Evolutionary conservation across 2,888 invertebrate species (phyloP).

Genomic region (Thecocarcelia acutangulata): DNA sequence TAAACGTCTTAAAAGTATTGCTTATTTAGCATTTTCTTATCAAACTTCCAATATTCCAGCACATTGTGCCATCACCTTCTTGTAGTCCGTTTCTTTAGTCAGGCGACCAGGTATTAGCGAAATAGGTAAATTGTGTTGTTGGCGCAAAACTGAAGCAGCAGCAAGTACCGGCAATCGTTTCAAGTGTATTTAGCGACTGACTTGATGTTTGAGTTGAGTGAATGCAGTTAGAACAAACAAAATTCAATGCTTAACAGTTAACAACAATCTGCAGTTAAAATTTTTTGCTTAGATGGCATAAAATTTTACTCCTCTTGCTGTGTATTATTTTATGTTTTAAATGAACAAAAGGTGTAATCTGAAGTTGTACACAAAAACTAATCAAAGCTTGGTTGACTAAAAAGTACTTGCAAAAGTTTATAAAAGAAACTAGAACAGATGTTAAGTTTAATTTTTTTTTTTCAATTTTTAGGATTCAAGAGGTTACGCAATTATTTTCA

Average conservation of each 20-base stretch:
- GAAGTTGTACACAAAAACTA: neutral
- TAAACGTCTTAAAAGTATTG: no score
- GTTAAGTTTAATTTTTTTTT: no score
- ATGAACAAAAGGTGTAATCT: slow-evolving; percentile 26
- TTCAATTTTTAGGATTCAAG: no score
- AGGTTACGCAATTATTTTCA: no score
- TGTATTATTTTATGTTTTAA: slow-evolving; percentile 35
- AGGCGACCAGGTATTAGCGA: slow-evolving; percentile 38
- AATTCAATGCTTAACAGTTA: slow-evolving; percentile 52
- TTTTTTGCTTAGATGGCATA: slow-evolving; percentile 58
- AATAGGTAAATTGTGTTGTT: slow-evolving; percentile 18
- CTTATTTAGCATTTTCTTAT: no score
- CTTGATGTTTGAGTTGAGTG: slow-evolving; percentile 51
- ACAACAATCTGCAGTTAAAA: slow-evolving; percentile 34
- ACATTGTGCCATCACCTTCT: neutral
- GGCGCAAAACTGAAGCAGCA: slow-evolving; percentile 3
- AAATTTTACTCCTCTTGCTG: slow-evolving; percentile 48
- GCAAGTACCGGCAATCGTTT: slow-evolving; percentile 8
- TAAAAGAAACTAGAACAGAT: no score
- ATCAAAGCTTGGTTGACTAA: neutral
- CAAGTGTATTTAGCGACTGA: slow-evolving; percentile 45
- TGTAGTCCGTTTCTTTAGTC: slow-evolving; percentile 1
- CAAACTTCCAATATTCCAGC: no score
- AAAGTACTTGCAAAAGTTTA: neutral
- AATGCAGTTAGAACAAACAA: slow-evolving; percentile 58